Percentiles rank a stretch among this genome's conserved stretches.
Conservation (phyloP, 2,113 vertebrate genomes). For the Oryzias woworae region DNA sequence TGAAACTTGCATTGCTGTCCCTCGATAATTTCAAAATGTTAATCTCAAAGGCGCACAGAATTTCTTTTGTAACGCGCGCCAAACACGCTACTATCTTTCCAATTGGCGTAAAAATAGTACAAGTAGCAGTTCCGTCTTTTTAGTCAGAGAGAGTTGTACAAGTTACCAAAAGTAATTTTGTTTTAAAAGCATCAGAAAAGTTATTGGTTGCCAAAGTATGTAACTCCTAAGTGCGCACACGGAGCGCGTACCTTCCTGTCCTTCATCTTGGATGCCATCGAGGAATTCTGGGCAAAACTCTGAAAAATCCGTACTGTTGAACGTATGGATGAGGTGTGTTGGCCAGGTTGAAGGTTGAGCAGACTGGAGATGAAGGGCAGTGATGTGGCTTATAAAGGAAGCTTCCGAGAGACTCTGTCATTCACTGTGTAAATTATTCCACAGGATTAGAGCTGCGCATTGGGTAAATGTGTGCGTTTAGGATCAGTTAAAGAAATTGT, state of each 20-base stretch:
- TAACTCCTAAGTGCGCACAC: conserved; percentile 37
- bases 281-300: conserved; percentile 37
- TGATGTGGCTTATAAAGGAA: conserved; percentile 86
- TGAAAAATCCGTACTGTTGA: conserved; percentile 25
- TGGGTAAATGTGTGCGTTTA: conserved; percentile 88
- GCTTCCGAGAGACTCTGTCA: conserved; percentile 77
- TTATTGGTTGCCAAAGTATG: conserved; percentile 14
- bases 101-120: not conserved
- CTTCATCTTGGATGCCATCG: conserved; percentile 90
- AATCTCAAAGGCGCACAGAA: not conserved
- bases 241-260: conserved; percentile 87
- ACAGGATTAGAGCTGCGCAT: conserved; percentile 87
- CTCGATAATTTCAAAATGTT: not conserved
- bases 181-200: conserved; percentile 8
- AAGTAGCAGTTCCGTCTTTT: not conserved
- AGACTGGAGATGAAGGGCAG: conserved; percentile 67
- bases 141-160: not conserved
- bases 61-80: conserved; percentile 15
- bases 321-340: conserved; percentile 26
- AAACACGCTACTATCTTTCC: not conserved
- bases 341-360: conserved; percentile 55
- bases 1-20: not conserved
- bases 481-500: conserved; percentile 87
- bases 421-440: conserved; percentile 88
- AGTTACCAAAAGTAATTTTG: conserved; percentile 9